Evolutionary conservation across 1,140 invertebrate genomes (phyloP).

Genomic region (Caerostris darwini): DNA sequence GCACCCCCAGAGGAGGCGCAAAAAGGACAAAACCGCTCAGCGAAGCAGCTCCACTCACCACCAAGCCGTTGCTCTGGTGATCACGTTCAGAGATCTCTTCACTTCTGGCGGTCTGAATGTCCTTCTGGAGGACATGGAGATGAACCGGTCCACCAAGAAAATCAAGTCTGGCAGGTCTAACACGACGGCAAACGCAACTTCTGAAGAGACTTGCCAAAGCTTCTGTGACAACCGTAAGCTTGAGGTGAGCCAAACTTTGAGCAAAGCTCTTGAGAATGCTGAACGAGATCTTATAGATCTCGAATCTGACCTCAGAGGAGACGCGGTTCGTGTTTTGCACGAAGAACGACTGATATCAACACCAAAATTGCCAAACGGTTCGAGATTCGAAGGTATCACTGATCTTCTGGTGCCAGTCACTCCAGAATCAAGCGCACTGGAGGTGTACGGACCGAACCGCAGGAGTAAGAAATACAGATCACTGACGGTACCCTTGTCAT

Average conservation of each 20-base stretch:
- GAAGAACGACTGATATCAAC: not conserved
- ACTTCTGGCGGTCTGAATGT: conserved; percentile 1
- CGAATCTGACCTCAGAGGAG: not conserved
- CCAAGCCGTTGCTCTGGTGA: conserved; percentile 21
- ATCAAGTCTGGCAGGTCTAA: not conserved
- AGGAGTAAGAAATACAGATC: not conserved
- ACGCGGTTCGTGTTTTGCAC: not conserved
- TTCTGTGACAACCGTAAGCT: not conserved
- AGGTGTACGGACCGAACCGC: too few species aligned
- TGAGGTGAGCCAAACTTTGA: not conserved
- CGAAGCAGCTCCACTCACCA: not conserved
- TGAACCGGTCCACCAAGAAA: not conserved
- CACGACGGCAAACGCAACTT: not conserved
- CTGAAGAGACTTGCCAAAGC: not conserved
- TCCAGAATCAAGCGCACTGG: not conserved
- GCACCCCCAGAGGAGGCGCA: not conserved
- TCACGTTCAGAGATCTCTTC: conserved; percentile 68
- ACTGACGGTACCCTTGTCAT: not conserved
- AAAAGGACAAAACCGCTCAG: not conserved
- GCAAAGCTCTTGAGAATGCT: not conserved
- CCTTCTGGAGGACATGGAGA: conserved; percentile 49
- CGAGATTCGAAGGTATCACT: not conserved
- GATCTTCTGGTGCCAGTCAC: not conserved
- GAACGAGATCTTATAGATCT: not conserved
- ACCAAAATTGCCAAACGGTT: not conserved